These are phyloP conservation scores for Cyclophora albipunctata DNA, from an alignment of 2,888 invertebrate species.

Conservation along the genomic window DNA sequence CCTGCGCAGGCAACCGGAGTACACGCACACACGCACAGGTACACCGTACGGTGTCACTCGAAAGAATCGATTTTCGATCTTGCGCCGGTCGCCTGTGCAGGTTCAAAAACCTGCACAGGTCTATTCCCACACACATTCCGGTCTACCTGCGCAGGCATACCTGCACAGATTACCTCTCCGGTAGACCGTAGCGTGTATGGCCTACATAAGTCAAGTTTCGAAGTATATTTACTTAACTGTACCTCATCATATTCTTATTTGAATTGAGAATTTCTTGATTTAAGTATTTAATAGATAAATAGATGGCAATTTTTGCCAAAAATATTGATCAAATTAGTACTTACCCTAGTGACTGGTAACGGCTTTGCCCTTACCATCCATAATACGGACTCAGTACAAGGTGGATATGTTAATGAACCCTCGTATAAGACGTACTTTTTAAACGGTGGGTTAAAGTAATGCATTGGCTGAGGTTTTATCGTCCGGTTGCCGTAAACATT, in stretches of 20 bases:
- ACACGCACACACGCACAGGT: slow-evolving; percentile 6
- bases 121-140: too few species aligned
- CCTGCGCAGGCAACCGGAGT: slow-evolving; percentile 14
- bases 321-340: slow-evolving; percentile 1
- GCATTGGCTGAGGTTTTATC: slow-evolving; percentile 22
- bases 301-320: too few species aligned
- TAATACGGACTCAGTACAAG: slow-evolving; percentile 50
- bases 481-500: slow-evolving; percentile 6
- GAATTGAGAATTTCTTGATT: too few species aligned
- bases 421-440: slow-evolving; percentile 50
- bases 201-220: too few species aligned
- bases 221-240: too few species aligned
- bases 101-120: too few species aligned
- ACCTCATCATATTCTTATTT: too few species aligned
- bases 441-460: slow-evolving; percentile 41
- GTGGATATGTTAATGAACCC: slow-evolving; percentile 50
- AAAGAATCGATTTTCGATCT: slow-evolving; percentile 11
- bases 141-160: too few species aligned
- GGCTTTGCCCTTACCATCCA: slow-evolving; percentile 50
- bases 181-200: neutral
- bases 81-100: slow-evolving; percentile 10
- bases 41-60: slow-evolving; percentile 12
- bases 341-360: slow-evolving; percentile 42
- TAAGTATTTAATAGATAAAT: too few species aligned
- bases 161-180: too few species aligned